A percentile compares a stretch with the other conserved stretches of the same genome.
These are phyloP conservation scores for Ectropis crepuscularia DNA, from an alignment of 2,888 invertebrate species.

Conservation along the genomic window DNA sequence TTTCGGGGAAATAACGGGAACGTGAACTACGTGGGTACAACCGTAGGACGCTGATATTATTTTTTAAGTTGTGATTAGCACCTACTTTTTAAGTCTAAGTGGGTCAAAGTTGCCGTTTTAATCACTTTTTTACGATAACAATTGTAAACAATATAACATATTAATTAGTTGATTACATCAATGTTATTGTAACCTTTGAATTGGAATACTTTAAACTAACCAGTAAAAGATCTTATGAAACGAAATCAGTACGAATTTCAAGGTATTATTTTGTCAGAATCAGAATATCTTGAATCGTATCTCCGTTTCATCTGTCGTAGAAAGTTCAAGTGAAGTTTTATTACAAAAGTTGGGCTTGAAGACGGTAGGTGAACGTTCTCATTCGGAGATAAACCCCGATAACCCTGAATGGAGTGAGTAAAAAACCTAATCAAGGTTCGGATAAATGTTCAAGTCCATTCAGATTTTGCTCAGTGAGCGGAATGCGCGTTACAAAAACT, in stretches of 20 bases:
- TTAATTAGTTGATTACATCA: neutral
- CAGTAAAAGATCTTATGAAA: too few relatives aligned
- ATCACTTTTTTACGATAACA: too few relatives aligned
- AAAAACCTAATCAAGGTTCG: constrained; percentile 52
- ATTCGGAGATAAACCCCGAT: constrained; percentile 53
- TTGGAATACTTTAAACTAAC: neutral
- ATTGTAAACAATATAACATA: neutral
- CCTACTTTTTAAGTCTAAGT: too few relatives aligned
- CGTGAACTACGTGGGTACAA: too few relatives aligned
- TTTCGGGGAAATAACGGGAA: too few relatives aligned
- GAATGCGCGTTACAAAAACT: constrained; percentile 40
- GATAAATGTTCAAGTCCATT: constrained; percentile 40
- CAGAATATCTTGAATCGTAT: constrained; percentile 7
- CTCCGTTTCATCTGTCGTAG: constrained; percentile 6
- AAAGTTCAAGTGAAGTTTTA: constrained; percentile 23
- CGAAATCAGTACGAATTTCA: too few relatives aligned
- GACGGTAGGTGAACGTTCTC: constrained; percentile 37
- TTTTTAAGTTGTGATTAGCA: too few relatives aligned
- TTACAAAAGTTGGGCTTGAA: constrained; percentile 27
- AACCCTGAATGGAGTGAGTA: constrained; percentile 46
- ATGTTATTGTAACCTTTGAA: constrained; percentile 12
- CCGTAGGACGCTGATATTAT: too few relatives aligned
- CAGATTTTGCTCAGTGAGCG: constrained; percentile 42
- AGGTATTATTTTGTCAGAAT: neutral
- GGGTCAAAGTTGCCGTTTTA: too few relatives aligned